phyloP scores from a whole-genome alignment of 2,113 vertebrate genomes.

The Leptobrachium leishanense region DNA sequence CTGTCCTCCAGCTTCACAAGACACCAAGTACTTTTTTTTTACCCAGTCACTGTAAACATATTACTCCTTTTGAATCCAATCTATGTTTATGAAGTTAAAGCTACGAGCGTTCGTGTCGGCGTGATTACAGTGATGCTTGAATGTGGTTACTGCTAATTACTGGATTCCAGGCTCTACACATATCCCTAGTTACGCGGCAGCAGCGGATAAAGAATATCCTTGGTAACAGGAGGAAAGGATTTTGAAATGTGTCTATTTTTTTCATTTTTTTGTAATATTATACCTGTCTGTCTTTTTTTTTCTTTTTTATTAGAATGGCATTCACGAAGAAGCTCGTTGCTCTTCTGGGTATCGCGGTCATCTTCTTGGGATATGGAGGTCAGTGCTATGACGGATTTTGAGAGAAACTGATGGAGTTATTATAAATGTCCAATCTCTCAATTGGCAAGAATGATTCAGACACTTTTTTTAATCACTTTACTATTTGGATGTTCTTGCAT shows the following conservation, averaged over 20 bases:
- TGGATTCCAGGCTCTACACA: slow-evolving; percentile 1
- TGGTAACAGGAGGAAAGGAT: slow-evolving; percentile 3
- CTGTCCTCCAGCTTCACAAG: too few relatives aligned
- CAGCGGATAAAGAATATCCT: slow-evolving; percentile 13
- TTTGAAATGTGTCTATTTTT: neutral
- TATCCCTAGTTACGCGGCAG: slow-evolving; percentile 11
- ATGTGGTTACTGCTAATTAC: slow-evolving; percentile 6
- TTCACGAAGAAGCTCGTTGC: slow-evolving; percentile 25
- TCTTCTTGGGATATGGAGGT: slow-evolving; percentile 28
- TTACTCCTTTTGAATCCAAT: neutral
- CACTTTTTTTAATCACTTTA: too few relatives aligned
- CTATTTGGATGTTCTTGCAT: too few relatives aligned
- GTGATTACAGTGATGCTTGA: too few relatives aligned
- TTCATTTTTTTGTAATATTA: neutral
- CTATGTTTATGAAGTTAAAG: too few relatives aligned
- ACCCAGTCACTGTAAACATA: too few relatives aligned
- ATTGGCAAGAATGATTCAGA: too few relatives aligned
- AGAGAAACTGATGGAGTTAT: too few relatives aligned
- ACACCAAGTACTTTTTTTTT: too few relatives aligned
- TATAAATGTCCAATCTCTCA: too few relatives aligned
- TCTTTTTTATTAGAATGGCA: neutral
- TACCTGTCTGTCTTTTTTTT: neutral
- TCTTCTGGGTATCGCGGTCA: slow-evolving; percentile 5
- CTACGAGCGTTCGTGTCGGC: too few relatives aligned
- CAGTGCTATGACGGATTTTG: neutral